A percentile compares a stretch with the other conserved stretches of the same genome.
These are phyloP conservation scores for Matsumurasca onukii DNA, from an alignment of 1,140 invertebrate genomes.

Conservation along the genomic window DNA sequence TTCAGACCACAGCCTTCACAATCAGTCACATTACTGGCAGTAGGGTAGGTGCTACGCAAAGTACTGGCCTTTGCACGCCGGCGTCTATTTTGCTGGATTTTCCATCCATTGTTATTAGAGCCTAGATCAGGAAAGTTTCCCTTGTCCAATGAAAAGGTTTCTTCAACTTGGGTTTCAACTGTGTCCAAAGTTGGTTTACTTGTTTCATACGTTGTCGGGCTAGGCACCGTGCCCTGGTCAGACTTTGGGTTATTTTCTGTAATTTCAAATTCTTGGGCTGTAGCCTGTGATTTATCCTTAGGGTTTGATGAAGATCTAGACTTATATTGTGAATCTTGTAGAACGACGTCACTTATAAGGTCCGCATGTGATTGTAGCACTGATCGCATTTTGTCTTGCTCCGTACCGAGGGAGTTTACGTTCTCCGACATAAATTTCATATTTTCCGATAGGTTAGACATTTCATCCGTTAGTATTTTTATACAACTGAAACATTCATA, in stretches of 20 bases:
- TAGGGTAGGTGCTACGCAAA: neutral
- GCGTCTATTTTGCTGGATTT: no score
- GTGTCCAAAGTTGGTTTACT: neutral
- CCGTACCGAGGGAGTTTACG: no score
- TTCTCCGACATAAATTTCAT: no score
- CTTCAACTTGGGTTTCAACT: neutral
- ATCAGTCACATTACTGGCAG: neutral
- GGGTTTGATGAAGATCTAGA: neutral
- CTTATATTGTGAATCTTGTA: neutral
- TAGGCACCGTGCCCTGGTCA: neutral
- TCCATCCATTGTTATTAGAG: no score
- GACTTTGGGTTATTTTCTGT: neutral
- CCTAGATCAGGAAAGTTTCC: no score
- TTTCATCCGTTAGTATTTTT: neutral
- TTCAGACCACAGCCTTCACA: neutral
- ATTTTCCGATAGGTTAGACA: neutral
- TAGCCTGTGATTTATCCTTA: neutral
- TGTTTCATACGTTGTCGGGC: neutral
- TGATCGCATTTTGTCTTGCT: neutral
- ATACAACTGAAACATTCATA: no score
- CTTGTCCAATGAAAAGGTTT: no score
- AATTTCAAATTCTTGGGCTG: neutral
- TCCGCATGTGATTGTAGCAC: neutral
- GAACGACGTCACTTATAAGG: neutral
- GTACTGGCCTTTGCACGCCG: no score